These are phyloP conservation scores for Holotrichia oblita DNA, from an alignment of 1,140 invertebrate genomes.

Conservation along the genomic window DNA sequence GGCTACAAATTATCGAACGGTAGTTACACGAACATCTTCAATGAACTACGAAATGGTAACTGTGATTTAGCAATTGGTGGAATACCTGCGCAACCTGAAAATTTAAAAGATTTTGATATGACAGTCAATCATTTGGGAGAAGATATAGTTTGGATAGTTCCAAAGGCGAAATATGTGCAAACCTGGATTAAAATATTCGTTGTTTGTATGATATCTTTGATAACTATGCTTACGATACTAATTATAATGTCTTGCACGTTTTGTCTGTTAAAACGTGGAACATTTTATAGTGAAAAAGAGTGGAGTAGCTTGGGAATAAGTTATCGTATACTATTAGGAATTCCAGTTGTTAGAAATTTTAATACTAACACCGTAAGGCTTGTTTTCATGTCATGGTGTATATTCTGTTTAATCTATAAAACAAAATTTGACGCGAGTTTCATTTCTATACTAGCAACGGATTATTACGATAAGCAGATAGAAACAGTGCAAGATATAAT, in stretches of 20 bases:
- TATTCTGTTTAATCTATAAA: neutral
- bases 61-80: constrained; percentile 25
- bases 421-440: constrained; percentile 2
- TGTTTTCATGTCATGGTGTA: neutral
- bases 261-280: neutral
- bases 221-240: neutral
- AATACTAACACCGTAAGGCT: neutral
- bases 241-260: neutral
- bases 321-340: neutral
- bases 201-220: neutral
- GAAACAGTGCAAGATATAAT: constrained; percentile 11
- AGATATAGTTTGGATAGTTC: neutral
- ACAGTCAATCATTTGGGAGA: constrained; percentile 19
- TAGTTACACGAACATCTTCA: constrained; percentile 17
- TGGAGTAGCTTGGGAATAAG: neutral
- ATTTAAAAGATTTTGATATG: constrained; percentile 33
- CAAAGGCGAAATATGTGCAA: neutral
- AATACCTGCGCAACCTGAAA: neutral
- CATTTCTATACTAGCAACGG: neutral
- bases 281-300: neutral
- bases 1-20: constrained; percentile 35
- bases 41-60: neutral
- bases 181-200: constrained; percentile 1
- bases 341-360: neutral
- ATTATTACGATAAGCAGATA: constrained; percentile 20